Evolutionary conservation across 2,888 invertebrate genomes (phyloP), one percentile per base, ranked within the genome.

Genomic region (Pycnomerus fuliginosus): DNA sequence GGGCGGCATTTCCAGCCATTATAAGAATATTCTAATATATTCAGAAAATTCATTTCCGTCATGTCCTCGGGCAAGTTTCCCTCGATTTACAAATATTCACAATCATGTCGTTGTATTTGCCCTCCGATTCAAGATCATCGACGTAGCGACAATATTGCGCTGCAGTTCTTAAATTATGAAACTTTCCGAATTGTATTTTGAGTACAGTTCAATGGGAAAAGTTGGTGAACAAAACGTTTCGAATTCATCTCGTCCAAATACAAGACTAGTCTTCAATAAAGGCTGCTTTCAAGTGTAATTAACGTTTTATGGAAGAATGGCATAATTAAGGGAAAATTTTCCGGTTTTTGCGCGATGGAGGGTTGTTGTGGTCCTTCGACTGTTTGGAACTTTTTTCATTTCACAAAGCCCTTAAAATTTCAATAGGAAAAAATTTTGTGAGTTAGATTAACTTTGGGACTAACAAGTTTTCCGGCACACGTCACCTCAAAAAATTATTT

Each of bases 141-240:
- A 53, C 53, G 55, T 48, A 59, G 53, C 51, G 50, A 48, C 56
- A 57, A 53, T 57, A 56, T 57, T 56, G 58, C 52, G 53, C 51
- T 39, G 46, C 48, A 55, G 54, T 44, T 51, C 50, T 46, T 37
- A 55, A 59, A 57, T 59, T 57, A 59, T 56, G 40, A 57, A 59
- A 59, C 32, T 59, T 59, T 37, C 48, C 24, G 29, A 34, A 38
- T 35, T 39, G 50, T 50, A 41, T 50, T 53, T 32, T 39, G 41
- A 45, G 46, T 42, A 53, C 52, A 51, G 51, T 52, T 50, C 45
- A 55, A 61, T 60, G 53, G 58, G 55, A 55, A 60, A 61, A 58
- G 49, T 60, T 60, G 49, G 30, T 45, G 48, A 58, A 62, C 58
- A 60, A 59, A 59, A 56, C 55, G 52, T 52, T 54, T 44, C 44